Conservation (phyloP, 1,140 invertebrate genomes). For the Drosophila equinoxialis region DNA sequence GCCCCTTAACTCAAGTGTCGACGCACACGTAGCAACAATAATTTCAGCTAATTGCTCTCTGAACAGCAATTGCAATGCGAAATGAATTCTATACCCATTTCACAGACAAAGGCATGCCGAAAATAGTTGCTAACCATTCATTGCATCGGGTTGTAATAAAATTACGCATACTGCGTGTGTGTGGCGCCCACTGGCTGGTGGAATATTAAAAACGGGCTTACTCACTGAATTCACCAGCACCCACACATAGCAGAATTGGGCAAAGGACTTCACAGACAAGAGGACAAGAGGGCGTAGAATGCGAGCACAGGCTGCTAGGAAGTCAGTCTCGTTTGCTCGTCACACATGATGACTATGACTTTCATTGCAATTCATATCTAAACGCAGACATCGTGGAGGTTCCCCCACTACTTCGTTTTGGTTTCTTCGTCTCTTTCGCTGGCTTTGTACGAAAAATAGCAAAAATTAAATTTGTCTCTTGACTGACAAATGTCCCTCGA, state of each 20-base stretch:
- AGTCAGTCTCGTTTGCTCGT: conserved; percentile 35
- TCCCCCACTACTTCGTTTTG: background rate
- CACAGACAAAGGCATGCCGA: background rate
- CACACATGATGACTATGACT: conserved; percentile 69
- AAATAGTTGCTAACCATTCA: conserved; percentile 62
- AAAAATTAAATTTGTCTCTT: conserved; percentile 83
- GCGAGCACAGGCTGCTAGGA: background rate
- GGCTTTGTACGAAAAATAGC: conserved; percentile 48
- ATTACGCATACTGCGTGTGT: conserved; percentile 74
- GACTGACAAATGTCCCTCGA: conserved; percentile 82
- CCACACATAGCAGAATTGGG: background rate
- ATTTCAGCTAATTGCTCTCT: conserved; percentile 81
- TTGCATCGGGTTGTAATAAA: conserved; percentile 62
- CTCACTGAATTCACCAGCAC: background rate
- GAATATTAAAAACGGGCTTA: conserved; percentile 71
- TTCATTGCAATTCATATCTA: conserved; percentile 79
- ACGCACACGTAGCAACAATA: conserved; percentile 80
- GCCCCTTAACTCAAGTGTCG: conserved; percentile 54
- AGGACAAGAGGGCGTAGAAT: background rate
- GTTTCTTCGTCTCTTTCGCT: background rate
- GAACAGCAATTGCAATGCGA: conserved; percentile 79
- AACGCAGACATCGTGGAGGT: conserved; percentile 59
- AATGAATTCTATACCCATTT: conserved; percentile 69
- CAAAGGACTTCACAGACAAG: no score
- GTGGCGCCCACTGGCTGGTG: conserved; percentile 31